phyloP scores from a whole-genome alignment of 1,140 invertebrate species.

The Euborellia annulipes region DNA sequence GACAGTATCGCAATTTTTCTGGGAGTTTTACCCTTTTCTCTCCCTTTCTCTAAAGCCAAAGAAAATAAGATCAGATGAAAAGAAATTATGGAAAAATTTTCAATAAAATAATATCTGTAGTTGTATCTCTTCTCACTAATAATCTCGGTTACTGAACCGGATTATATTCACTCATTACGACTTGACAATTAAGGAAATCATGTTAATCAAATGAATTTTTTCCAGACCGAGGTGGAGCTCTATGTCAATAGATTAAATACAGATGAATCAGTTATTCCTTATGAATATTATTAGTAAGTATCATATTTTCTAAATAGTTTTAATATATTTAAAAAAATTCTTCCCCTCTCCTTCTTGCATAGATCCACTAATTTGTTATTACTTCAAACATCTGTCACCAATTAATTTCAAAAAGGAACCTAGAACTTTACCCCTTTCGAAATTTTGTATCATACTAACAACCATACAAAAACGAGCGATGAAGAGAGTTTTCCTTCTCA shows the following conservation, averaged over 20 bases:
- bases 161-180: too few relatives aligned
- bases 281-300: slow-evolving; percentile 84
- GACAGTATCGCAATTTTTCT: too few relatives aligned
- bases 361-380: neutral
- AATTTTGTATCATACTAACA: neutral
- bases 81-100: too few relatives aligned
- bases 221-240: slow-evolving; percentile 66
- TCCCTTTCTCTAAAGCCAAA: too few relatives aligned
- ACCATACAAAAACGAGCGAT: too few relatives aligned
- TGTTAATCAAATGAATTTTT: slow-evolving; percentile 17
- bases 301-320: slow-evolving; percentile 4
- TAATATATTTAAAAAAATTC: neutral
- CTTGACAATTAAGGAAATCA: neutral
- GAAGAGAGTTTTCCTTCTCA: too few relatives aligned
- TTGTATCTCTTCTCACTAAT: too few relatives aligned
- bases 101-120: too few relatives aligned
- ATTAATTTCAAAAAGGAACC: neutral
- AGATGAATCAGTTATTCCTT: slow-evolving; percentile 90
- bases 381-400: neutral
- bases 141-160: too few relatives aligned
- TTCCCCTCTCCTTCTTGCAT: slow-evolving; percentile 1
- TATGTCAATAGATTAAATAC: slow-evolving; percentile 95
- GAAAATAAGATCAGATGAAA: too few relatives aligned
- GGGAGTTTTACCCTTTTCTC: too few relatives aligned
- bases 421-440: neutral